These are phyloP conservation scores for Hybognathus amarus DNA, from an alignment of 2,797 vertebrate species.

Conservation along the genomic window DNA sequence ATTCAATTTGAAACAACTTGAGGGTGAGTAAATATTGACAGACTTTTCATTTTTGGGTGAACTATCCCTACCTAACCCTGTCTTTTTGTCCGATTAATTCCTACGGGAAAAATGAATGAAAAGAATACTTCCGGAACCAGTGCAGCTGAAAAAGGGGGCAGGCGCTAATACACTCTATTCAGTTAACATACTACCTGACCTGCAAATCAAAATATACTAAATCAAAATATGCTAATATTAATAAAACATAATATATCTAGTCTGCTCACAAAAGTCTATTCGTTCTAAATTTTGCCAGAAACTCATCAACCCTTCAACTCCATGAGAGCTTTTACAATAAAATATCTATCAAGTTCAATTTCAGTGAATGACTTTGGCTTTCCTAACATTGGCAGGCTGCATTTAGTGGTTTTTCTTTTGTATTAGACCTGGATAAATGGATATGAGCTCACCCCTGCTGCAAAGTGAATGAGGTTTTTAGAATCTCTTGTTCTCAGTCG, in stretches of 20 bases:
- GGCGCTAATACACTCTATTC: not conserved
- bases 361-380: constrained; percentile 10
- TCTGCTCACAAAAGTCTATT: not conserved
- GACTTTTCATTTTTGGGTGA: too few species aligned
- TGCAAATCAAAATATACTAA: not conserved
- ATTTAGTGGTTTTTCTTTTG: constrained; percentile 29
- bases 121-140: not conserved
- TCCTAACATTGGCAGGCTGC: not conserved
- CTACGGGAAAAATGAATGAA: not conserved
- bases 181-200: not conserved
- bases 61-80: not conserved
- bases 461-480: constrained; percentile 38
- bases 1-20: too few species aligned
- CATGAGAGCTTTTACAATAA: not conserved
- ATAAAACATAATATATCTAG: not conserved
- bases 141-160: too few species aligned
- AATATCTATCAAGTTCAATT: not conserved
- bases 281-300: not conserved
- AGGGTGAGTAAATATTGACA: too few species aligned
- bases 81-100: not conserved
- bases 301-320: not conserved
- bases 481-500: constrained; percentile 21
- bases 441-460: constrained; percentile 11
- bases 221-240: not conserved
- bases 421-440: constrained; percentile 19